Percentiles rank a stretch among this genome's conserved stretches.
Evolutionary conservation across 2,888 invertebrate species (phyloP).

Genomic region (Dastarcus helophoroides): DNA sequence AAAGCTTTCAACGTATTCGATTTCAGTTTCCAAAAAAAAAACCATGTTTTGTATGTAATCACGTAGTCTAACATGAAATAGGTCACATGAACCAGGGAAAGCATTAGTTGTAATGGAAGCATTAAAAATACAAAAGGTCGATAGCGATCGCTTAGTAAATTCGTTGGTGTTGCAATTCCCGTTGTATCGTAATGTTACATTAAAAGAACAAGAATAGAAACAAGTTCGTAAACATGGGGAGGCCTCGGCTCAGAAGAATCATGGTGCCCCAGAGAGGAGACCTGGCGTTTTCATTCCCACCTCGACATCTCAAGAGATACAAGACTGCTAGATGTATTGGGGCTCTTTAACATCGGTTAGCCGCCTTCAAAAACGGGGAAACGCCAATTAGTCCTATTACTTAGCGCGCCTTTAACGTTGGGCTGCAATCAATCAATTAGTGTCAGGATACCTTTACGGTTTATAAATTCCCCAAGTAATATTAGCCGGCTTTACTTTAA

Average conservation of each 20-base stretch:
- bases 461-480: too few species aligned
- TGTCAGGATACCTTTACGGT: too few species aligned
- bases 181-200: constrained; percentile 37
- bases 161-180: too few species aligned
- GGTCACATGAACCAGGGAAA: too few species aligned
- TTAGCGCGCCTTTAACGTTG: neutral
- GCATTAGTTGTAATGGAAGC: too few species aligned
- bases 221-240: constrained; percentile 35
- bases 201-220: constrained; percentile 36
- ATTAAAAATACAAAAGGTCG: too few species aligned
- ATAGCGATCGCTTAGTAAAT: too few species aligned
- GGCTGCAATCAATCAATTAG: neutral
- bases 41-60: too few species aligned
- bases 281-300: constrained; percentile 32
- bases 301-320: constrained; percentile 31
- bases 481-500: too few species aligned
- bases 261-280: constrained; percentile 36
- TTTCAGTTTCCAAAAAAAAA: too few species aligned
- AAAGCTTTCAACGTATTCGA: too few species aligned
- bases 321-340: constrained; percentile 33
- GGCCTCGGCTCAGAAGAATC: constrained; percentile 34
- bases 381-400: constrained; percentile 1
- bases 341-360: constrained; percentile 37
- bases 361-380: constrained; percentile 10
- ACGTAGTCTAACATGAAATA: too few species aligned